These are phyloP conservation scores for Rhorus exstirpatorius DNA, from an alignment of 2,888 invertebrate species.

Conservation along the genomic window DNA sequence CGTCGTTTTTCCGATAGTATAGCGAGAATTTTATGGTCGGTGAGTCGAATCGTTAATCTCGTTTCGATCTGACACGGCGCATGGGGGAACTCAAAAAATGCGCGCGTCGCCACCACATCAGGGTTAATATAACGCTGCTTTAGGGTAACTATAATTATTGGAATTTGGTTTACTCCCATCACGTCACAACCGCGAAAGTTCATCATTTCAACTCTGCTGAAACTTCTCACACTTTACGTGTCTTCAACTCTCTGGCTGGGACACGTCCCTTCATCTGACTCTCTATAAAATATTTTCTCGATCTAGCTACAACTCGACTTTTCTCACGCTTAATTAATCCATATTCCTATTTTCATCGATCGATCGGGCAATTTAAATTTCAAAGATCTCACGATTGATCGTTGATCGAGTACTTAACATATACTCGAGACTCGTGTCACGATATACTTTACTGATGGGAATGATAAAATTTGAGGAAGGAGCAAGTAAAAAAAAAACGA, in stretches of 20 bases:
- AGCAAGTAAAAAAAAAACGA: constrained; percentile 19
- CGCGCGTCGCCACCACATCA: constrained; percentile 2
- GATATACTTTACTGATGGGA: too few species aligned
- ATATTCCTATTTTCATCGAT: constrained; percentile 21
- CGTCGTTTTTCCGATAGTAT: constrained; percentile 3
- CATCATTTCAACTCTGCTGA: constrained; percentile 55
- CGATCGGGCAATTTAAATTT: neutral
- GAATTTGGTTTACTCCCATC: constrained; percentile 74
- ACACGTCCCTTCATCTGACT: constrained; percentile 70
- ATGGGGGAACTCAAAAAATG: neutral
- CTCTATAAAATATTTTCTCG: constrained; percentile 26
- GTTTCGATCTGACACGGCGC: neutral
- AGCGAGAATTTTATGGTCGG: neutral
- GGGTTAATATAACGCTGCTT: constrained; percentile 29
- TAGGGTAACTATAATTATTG: constrained; percentile 79
- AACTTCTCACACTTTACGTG: neutral
- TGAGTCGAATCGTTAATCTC: neutral
- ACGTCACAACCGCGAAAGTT: constrained; percentile 1
- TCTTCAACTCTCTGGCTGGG: constrained; percentile 27
- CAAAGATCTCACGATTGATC: constrained; percentile 24
- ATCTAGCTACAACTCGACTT: neutral
- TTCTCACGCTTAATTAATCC: constrained; percentile 6
- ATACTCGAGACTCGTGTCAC: constrained; percentile 2
- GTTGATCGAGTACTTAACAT: constrained; percentile 7
- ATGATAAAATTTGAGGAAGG: constrained; percentile 5